phyloP scores from a whole-genome alignment of 2,113 vertebrate species.

The Progne subis region DNA sequence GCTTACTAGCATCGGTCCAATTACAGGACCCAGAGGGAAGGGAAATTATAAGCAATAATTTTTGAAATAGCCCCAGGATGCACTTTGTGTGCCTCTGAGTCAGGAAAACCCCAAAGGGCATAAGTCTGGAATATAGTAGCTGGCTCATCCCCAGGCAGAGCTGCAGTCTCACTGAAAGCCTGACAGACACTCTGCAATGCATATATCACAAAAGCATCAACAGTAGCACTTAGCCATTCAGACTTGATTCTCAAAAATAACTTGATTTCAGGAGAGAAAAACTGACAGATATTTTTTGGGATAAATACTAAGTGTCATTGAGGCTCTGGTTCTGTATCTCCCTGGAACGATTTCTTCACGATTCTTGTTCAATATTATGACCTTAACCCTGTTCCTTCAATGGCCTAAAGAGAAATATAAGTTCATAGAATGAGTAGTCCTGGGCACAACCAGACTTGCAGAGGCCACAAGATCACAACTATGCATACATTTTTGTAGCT shows the following conservation, averaged over 20 bases:
- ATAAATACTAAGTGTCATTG: not conserved
- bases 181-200: not conserved
- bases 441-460: not conserved
- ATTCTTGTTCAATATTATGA: not conserved
- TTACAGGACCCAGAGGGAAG: not conserved
- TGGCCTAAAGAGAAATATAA: not conserved
- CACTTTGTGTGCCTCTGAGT: not conserved
- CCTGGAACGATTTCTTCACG: not conserved
- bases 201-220: not conserved
- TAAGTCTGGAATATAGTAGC: not conserved
- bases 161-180: not conserved
- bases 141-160: not conserved
- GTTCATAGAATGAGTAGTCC: not conserved
- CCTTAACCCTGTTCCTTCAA: not conserved
- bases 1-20: not conserved
- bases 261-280: not conserved
- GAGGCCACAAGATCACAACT: not conserved
- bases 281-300: not conserved
- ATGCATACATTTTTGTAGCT: not conserved
- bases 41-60: conserved; percentile 18
- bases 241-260: not conserved
- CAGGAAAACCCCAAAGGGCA: not conserved
- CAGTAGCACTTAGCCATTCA: not conserved
- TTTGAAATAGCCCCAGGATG: not conserved
- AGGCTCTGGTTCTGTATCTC: not conserved